Conservation (phyloP, 1,140 invertebrate species). For the Brachionus plicatilis region DNA sequence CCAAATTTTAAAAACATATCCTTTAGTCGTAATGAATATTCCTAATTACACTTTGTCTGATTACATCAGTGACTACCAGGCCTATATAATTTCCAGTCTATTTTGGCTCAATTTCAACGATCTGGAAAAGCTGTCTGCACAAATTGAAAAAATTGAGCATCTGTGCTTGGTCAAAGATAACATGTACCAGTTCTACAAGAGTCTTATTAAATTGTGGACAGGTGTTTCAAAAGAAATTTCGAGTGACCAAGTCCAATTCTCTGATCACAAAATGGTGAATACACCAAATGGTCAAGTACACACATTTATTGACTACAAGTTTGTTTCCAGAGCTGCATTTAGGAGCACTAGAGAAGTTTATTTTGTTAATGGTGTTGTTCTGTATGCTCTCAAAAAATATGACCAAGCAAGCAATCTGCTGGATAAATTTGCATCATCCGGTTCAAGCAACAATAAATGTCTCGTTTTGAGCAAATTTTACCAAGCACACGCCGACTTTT, state of each 20-base stretch:
- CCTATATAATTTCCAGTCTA: not conserved
- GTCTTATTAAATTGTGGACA: constrained; percentile 16
- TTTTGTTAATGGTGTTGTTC: constrained; percentile 5
- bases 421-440: not conserved
- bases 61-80: not conserved
- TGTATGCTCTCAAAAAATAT: not conserved
- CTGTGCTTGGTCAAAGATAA: not conserved
- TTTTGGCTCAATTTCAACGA: constrained; percentile 17
- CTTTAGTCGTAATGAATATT: not conserved
- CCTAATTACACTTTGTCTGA: not conserved
- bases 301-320: not conserved
- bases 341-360: not conserved
- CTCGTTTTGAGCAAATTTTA: not conserved
- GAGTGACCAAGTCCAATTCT: not conserved
- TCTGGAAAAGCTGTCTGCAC: not conserved
- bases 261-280: not conserved
- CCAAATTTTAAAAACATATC: not conserved
- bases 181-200: not conserved
- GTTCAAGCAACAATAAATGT: not conserved
- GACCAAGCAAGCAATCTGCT: not conserved
- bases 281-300: not conserved
- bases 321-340: not conserved
- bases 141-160: not conserved
- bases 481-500: not conserved
- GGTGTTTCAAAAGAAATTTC: not conserved